Conservation (phyloP, 2,113 vertebrate genomes). For the Python bivittatus region DNA sequence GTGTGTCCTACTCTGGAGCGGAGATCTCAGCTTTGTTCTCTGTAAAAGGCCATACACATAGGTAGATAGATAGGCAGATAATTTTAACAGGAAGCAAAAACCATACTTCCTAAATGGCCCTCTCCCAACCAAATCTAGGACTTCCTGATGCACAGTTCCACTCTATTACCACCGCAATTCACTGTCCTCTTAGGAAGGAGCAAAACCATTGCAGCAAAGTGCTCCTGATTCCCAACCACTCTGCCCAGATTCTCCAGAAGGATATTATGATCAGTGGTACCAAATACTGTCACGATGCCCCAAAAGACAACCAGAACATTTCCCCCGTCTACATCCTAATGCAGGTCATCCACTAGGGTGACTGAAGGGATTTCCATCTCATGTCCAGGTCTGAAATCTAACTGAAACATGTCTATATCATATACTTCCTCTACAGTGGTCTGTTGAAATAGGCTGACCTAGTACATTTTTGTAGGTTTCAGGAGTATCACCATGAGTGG, state of each 20-base stretch:
- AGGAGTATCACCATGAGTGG: background rate
- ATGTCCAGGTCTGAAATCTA: background rate
- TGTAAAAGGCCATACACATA: background rate
- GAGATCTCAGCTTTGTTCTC: background rate
- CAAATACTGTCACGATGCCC: background rate
- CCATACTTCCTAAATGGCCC: background rate
- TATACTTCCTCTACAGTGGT: no score
- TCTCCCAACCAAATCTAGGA: background rate
- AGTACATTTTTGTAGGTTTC: background rate
- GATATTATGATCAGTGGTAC: background rate
- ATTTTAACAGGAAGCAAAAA: background rate
- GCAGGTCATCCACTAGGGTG: background rate
- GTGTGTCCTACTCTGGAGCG: background rate
- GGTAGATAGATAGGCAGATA: background rate
- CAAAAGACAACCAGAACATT: background rate
- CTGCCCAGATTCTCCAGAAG: background rate
- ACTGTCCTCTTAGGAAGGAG: background rate
- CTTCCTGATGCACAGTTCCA: background rate
- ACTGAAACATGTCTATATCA: background rate
- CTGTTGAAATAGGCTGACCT: no score
- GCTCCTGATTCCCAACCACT: background rate
- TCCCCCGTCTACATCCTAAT: background rate
- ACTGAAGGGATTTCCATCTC: background rate
- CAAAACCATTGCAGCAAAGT: background rate
- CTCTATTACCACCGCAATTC: background rate